Evolutionary conservation across 92 coral and sea anemone genomes (phyloP), one percentile per base, ranked within the genome.

Genomic region (Epizoanthus stellaris): DNA sequence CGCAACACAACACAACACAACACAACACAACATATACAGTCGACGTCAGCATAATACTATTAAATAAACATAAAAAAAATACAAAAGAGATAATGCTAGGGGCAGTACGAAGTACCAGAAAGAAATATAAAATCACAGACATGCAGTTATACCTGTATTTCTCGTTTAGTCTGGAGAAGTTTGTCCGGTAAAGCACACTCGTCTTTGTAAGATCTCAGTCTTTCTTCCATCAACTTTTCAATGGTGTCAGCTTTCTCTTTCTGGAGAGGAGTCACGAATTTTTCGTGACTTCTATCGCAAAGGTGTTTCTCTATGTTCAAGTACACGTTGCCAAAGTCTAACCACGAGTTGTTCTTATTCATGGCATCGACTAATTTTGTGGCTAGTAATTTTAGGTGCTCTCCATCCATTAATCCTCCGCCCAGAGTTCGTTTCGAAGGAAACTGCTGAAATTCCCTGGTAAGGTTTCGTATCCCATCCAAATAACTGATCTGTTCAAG

Each of bases 321-420:
- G 66, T 88, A 88, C 6, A 75, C 88, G 68, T 88, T 83, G 17
- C 91, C 91, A 34, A 88, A 88, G 3, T 88, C 88, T 20, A 68
- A 84, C 91, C 77, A 88, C 13, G 82, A 82, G 10, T 68, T 43
- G 36, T 30, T 30, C 1, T 76, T 43, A 68, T 81, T 81, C 88
- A 88, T 88, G 17, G 88, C 60, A 25, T 75, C 80, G 1, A 62
- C 69, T 53, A 88, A 36, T 53, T 88, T 74, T 13, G 63, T 54
- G 1, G 91, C 87, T 17, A 87, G 91, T 74, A 82, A 80, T 16
- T 80, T 86, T 9, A 87, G 85, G n/a, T 79, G 60, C 20, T 23
- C 11, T 4, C 91, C 91, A 38, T 87, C 87, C 91, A 87, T 87
- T 67, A 87, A 60, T 34, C 91, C 87, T 11, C 91, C 91, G 0